Evolutionary conservation across 2,113 vertebrate species (phyloP).

Genomic region (Myiozetetes cayanensis): DNA sequence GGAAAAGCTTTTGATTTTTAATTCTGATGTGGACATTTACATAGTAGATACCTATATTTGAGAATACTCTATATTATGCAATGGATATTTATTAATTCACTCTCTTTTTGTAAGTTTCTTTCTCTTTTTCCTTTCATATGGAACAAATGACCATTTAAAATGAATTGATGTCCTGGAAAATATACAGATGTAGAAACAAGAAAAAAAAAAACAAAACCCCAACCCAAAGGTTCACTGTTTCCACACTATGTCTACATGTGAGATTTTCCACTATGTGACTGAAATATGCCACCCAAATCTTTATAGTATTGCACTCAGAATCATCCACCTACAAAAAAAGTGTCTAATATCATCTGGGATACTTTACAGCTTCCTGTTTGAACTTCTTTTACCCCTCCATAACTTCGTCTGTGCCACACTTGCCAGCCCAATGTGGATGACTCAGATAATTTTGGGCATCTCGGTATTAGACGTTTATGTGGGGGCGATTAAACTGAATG

Average conservation of each 20-base stretch:
- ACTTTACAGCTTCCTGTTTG: background rate
- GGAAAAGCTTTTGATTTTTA: background rate
- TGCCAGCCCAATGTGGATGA: accelerated
- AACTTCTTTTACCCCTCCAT: background rate
- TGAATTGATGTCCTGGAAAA: background rate
- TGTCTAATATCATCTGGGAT: background rate
- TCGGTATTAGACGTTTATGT: background rate
- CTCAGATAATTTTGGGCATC: background rate
- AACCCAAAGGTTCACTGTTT: accelerated
- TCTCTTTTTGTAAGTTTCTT: background rate
- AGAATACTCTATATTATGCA: background rate
- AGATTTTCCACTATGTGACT: background rate
- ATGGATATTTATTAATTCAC: background rate
- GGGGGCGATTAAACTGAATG: background rate
- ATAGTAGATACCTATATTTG: background rate
- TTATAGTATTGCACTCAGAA: background rate
- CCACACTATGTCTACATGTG: background rate
- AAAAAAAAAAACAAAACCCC: background rate
- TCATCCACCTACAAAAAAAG: background rate
- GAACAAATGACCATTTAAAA: background rate
- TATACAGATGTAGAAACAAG: background rate
- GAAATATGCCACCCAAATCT: background rate
- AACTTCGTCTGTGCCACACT: background rate
- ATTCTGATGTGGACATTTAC: background rate
- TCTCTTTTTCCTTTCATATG: background rate